Evolutionary conservation across 1,140 invertebrate species (phyloP), one percentile per base, ranked within the genome.

Genomic region (Branchinecta lindahli): DNA sequence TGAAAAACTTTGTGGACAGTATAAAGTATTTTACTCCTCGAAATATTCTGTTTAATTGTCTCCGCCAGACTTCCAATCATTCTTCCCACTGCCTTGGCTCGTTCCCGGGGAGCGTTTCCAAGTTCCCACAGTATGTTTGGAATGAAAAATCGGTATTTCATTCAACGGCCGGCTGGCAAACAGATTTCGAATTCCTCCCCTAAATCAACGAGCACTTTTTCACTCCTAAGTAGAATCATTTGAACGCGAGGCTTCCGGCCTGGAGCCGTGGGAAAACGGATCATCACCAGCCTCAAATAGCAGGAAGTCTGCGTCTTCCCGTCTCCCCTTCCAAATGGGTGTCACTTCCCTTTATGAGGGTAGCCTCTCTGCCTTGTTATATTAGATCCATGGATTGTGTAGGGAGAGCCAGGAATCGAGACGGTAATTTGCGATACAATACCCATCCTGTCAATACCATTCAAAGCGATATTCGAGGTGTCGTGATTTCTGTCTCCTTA

Each of bases 141-240:
- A 61, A 61, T 20, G 52, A 61, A 61, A 61, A 61, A 61, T 61
- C 12, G 52, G 52, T 20, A 61, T 61, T 61, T 61, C 52, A 61
- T 61, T 61, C 52, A 61, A 15, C 52, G 12, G 52, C 52, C 52
- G 52, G 18, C 52, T 61, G 52, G 52, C 52, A 61, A 61, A 61
- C 52, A 61, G 52, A 61, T 61, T 61, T 61, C 18, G 18, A 61
- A 61, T 61, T 61, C 52, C 52, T 61, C 52, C 12, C 18, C 52
- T 15, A 61, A 6, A 61, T 61, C 52, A 61, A 61, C 52, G 52
- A 61, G 52, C 12, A 20, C 12, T 12, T 61, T 61, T 61, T 61
- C 18, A 20, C 12, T 15, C 18, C 52, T 61, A 12, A 15, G 18
- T 15, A 61, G 12, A 61, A 20, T 61, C 52, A 61, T 61, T 61